Evolutionary conservation across 2,888 invertebrate genomes (phyloP), one percentile per base, ranked within the genome.

Genomic region (Tuberolachnus salignus): DNA sequence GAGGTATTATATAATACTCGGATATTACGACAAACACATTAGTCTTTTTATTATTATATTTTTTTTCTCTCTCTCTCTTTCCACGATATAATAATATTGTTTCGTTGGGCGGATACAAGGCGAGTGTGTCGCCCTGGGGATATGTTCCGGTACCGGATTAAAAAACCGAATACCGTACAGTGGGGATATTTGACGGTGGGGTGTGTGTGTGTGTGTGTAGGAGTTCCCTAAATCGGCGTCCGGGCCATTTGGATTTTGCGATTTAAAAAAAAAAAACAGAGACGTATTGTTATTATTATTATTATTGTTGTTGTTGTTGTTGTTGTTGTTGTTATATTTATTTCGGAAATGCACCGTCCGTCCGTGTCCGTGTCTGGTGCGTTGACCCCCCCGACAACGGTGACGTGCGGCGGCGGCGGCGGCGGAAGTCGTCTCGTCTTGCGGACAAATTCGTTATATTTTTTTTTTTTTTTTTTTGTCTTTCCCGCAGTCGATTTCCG

Each of bases 361-460:
- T 16, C 13, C 1, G 10, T 9, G 26, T 0, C 11, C n/a, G 26
- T 44, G 13, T 13, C 46, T 26, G 49, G 72, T n/a, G 57, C 23
- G 57, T 71, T 46, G 70, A 71, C 57, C 70, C 57, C 70, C 44
- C 6, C 44, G 16, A 11, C 46, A 44, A 44, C 19, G 9, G 14
- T 19, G 57, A 44, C 21, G 55, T 10, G 44, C 11, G 44, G 11
- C 51, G 23, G 55, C 10, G 19, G 10, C 70, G 11, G n/a, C 44
- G 16, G n/a, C 64, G 67, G 42, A 26, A 23, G n/a, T 69, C 42
- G 70, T 55, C 70, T 70, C 70, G 70, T 55, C 21, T 69, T 55
- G 21, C 55, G 55, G 46, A 69, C 19, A 69, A 26, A 53, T 51
- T n/a, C n/a, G n/a, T n/a, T n/a, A n/a, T n/a, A n/a, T n/a, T n/a